Conservation (phyloP, 1,140 invertebrate species). For the Saxidomus purpurata region DNA sequence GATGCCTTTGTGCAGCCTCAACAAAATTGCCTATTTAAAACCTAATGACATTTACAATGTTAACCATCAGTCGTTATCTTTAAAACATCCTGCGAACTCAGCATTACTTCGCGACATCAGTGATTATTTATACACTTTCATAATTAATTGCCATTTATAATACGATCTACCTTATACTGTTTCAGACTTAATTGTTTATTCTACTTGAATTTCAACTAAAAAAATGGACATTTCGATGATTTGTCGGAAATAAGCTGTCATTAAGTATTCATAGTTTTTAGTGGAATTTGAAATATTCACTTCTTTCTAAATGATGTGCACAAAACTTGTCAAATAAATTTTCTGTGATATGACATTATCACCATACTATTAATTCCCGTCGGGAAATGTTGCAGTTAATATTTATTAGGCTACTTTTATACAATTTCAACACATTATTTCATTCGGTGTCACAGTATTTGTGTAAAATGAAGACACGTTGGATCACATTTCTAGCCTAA, state of each 20-base stretch:
- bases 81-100: too few relatives aligned
- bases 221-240: neutral
- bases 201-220: neutral
- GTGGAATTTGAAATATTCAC: slow-evolving; percentile 1
- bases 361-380: neutral
- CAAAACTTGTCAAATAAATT: neutral
- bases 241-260: neutral
- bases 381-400: neutral
- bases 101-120: too few relatives aligned
- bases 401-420: neutral
- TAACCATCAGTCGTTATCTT: too few relatives aligned
- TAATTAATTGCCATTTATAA: neutral
- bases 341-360: neutral
- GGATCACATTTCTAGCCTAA: neutral
- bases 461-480: neutral
- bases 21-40: too few relatives aligned
- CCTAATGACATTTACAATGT: too few relatives aligned
- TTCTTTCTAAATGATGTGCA: neutral
- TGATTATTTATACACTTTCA: too few relatives aligned
- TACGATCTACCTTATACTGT: neutral
- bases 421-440: neutral
- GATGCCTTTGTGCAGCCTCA: too few relatives aligned
- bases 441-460: neutral
- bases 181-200: slow-evolving; percentile 1
- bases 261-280: neutral